These are phyloP conservation scores for Orthonevra nobilis DNA, from an alignment of 2,888 invertebrate genomes.

Conservation along the genomic window DNA sequence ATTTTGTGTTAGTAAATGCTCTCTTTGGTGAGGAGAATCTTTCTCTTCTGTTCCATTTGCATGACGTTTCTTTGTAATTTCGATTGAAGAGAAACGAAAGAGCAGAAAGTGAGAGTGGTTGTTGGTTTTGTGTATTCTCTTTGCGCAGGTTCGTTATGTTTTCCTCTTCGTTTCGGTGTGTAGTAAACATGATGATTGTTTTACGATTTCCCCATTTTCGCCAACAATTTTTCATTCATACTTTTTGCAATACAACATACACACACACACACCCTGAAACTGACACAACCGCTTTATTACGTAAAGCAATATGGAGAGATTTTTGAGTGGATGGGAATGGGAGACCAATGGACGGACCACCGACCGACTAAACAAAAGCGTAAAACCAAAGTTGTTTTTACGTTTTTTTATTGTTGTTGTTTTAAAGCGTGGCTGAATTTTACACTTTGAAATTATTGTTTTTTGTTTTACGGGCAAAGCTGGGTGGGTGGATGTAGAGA, in stretches of 20 bases:
- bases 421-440: constrained; percentile 52
- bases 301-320: constrained; percentile 24
- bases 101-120: constrained; percentile 64
- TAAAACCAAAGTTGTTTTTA: constrained; percentile 27
- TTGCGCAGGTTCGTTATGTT: constrained; percentile 35
- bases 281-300: too few species aligned
- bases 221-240: constrained; percentile 69
- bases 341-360: too few species aligned
- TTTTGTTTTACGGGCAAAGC: constrained; percentile 26
- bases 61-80: constrained; percentile 2
- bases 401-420: constrained; percentile 48
- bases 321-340: too few species aligned
- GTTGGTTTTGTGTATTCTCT: constrained; percentile 16
- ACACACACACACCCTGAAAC: too few species aligned
- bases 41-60: constrained; percentile 34
- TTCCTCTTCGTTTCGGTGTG: constrained; percentile 9
- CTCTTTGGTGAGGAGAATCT: neutral
- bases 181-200: neutral
- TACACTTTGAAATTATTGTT: constrained; percentile 55
- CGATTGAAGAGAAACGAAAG: constrained; percentile 1
- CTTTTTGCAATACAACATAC: constrained; percentile 66
- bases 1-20: constrained; percentile 14
- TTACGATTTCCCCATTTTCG: constrained; percentile 50
- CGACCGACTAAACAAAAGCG: constrained; percentile 40
- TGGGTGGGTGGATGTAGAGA: too few species aligned